Evolutionary conservation across 2,113 vertebrate species (phyloP).

Genomic region (Anhinga rufa): DNA sequence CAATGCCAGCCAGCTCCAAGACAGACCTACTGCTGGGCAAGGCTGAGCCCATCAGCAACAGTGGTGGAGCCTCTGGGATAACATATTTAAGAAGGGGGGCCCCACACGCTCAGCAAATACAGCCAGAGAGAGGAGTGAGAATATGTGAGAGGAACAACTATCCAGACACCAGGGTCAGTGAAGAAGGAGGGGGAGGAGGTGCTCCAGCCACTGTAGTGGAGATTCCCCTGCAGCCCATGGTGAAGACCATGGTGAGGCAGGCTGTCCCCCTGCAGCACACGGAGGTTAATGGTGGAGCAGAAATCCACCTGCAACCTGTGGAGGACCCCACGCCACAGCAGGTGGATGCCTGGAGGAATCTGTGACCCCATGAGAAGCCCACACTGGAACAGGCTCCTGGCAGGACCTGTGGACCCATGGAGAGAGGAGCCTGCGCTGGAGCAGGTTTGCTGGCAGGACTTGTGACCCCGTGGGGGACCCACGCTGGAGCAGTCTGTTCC

Average conservation of each 20-base stretch:
- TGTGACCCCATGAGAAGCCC: too few species aligned
- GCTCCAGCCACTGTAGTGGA: not conserved
- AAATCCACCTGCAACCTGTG: too few species aligned
- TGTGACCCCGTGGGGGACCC: too few species aligned
- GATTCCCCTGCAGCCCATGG: not conserved
- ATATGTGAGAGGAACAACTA: not conserved
- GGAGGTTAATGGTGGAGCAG: too few species aligned
- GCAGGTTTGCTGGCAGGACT: not conserved
- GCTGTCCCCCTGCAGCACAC: too few species aligned
- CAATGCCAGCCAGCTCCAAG: not conserved
- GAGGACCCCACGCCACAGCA: too few species aligned
- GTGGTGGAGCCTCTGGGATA: not conserved
- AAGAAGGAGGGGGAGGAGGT: not conserved
- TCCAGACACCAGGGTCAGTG: not conserved
- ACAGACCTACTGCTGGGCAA: not conserved
- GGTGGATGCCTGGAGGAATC: too few species aligned
- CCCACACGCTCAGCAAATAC: not conserved
- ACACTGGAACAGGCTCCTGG: not conserved
- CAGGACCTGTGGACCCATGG: not conserved
- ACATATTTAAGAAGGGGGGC: not conserved
- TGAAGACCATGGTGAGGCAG: too few species aligned
- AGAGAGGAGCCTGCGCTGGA: not conserved
- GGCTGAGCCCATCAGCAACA: accelerated
- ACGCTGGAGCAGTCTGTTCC: too few species aligned
- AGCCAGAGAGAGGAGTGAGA: not conserved